Evolutionary conservation across 2,113 vertebrate genomes (phyloP).

Genomic region (Carassius auratus): DNA sequence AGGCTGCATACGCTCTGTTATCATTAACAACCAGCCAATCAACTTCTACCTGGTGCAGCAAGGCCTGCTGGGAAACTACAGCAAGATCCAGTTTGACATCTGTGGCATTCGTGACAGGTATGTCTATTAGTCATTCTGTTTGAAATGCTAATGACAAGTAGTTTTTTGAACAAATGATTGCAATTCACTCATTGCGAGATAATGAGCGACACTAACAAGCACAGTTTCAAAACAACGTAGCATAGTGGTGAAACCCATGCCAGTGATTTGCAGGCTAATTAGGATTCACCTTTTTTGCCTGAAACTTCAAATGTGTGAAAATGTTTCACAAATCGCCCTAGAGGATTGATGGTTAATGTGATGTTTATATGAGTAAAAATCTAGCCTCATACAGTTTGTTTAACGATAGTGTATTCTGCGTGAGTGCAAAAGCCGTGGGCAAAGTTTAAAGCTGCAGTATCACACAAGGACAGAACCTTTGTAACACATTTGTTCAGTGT

Average conservation of each 20-base stretch:
- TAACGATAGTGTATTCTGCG: not conserved
- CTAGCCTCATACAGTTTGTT: not conserved
- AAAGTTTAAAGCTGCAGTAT: not conserved
- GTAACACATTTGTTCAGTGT: not conserved
- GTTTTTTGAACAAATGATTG: conserved; percentile 2
- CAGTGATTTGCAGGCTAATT: conserved; percentile 35
- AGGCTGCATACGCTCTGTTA: conserved; percentile 88
- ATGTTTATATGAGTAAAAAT: conserved; percentile 28
- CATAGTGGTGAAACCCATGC: not conserved
- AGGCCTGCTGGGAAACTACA: conserved; percentile 86
- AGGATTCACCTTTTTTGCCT: conserved; percentile 2
- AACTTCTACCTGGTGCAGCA: conserved; percentile 86
- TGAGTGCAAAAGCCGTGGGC: conserved; percentile 24
- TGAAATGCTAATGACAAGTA: not conserved
- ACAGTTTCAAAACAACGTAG: conserved; percentile 21
- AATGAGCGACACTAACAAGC: conserved; percentile 22
- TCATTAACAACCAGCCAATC: conserved; percentile 87
- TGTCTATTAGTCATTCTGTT: conserved; percentile 48
- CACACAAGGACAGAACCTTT: not conserved
- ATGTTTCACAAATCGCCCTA: conserved; percentile 1
- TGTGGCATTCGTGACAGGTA: conserved; percentile 91
- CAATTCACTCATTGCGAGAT: conserved; percentile 16
- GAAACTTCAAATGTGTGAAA: not conserved
- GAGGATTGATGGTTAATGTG: not conserved
- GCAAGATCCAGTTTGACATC: conserved; percentile 85